Evolutionary conservation across 2,797 vertebrate genomes (phyloP).

Genomic region (Rhyacichthys aspro): DNA sequence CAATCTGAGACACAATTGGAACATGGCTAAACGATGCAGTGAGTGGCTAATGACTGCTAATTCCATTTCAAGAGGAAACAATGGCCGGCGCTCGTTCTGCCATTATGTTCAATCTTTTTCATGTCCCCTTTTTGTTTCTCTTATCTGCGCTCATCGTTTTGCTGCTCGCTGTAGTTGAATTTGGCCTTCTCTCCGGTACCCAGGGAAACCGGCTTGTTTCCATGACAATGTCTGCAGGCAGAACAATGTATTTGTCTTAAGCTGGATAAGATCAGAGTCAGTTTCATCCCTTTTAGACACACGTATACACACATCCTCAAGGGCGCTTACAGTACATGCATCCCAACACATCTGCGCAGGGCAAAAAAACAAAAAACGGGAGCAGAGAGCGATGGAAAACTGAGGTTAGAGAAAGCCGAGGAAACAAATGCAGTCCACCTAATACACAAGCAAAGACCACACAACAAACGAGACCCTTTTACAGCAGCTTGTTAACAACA

Average conservation of each 20-base stretch:
- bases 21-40: constrained; percentile 26
- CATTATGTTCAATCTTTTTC: constrained; percentile 41
- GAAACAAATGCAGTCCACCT: constrained; percentile 11
- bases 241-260: constrained; percentile 79
- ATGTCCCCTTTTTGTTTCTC: constrained; percentile 51
- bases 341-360: constrained; percentile 26
- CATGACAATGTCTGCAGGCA: constrained; percentile 79
- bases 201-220: constrained; percentile 79
- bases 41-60: constrained; percentile 25
- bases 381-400: background rate
- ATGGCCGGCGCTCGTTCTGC: constrained; percentile 31
- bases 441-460: constrained; percentile 9
- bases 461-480: constrained; percentile 48
- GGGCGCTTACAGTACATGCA: constrained; percentile 24
- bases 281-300: constrained; percentile 70
- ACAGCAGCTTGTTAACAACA: constrained; percentile 62
- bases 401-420: constrained; percentile 18
- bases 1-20: constrained; percentile 19
- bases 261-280: constrained; percentile 77
- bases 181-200: constrained; percentile 72
- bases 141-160: constrained; percentile 56
- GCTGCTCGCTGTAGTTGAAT: constrained; percentile 49
- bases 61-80: constrained; percentile 34
- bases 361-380: background rate
- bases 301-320: constrained; percentile 26